A percentile compares a stretch with the other conserved stretches of the same genome.
phyloP scores from a whole-genome alignment of 1,140 invertebrate genomes.

The Aphaenogaster rudis region DNA sequence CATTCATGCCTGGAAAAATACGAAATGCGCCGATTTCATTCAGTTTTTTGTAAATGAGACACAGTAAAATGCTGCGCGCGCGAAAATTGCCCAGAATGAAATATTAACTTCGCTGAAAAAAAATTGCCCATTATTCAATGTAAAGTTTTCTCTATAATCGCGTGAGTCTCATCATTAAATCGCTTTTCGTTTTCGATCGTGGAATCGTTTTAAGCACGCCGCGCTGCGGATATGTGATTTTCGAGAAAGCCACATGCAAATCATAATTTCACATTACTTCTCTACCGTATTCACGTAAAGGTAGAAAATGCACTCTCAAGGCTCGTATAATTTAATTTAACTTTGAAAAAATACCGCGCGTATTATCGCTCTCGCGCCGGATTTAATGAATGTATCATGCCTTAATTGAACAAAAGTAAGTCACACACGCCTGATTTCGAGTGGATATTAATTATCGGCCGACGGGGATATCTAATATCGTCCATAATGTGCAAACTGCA shows the following conservation, averaged over 20 bases:
- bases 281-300: background rate
- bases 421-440: slow-evolving; percentile 9
- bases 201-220: background rate
- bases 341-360: background rate
- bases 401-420: slow-evolving; percentile 52
- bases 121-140: slow-evolving; percentile 34
- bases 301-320: slow-evolving; percentile 6
- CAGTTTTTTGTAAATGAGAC: slow-evolving; percentile 31
- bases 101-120: slow-evolving; percentile 44
- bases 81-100: background rate
- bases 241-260: background rate
- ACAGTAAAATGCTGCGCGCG: slow-evolving; percentile 18
- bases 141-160: slow-evolving; percentile 28
- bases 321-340: slow-evolving; percentile 22
- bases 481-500: slow-evolving; percentile 56
- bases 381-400: slow-evolving; percentile 10
- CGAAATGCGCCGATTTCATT: slow-evolving; percentile 31
- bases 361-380: background rate
- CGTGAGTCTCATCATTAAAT: slow-evolving; percentile 24
- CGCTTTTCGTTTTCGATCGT: slow-evolving; percentile 26
- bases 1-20: slow-evolving; percentile 47
- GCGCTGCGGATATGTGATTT: background rate
- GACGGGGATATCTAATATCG: slow-evolving; percentile 57
- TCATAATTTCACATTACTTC: slow-evolving; percentile 20
- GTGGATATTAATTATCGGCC: slow-evolving; percentile 53